Conservation (phyloP, 2,797 vertebrate species). For the Rachycentron canadum region DNA sequence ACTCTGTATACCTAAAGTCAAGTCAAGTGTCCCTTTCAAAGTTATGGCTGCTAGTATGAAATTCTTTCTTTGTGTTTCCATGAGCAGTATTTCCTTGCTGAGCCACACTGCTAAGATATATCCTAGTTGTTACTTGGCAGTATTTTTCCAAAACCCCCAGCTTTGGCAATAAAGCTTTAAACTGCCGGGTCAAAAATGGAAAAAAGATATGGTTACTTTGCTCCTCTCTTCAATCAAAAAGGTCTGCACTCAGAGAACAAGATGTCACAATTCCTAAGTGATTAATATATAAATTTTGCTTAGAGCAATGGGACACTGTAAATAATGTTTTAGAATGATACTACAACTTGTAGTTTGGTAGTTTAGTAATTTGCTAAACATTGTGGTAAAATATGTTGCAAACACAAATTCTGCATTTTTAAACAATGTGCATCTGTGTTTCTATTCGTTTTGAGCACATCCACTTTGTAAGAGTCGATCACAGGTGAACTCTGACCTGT, state of each 20-base stretch:
- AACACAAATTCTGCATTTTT: not conserved
- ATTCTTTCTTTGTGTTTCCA: constrained; percentile 4
- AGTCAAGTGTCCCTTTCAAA: not conserved
- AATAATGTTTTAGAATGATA: not conserved
- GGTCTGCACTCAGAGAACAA: not conserved
- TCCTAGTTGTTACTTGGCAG: not conserved
- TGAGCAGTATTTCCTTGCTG: constrained; percentile 2
- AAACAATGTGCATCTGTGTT: not conserved
- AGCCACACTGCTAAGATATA: not conserved
- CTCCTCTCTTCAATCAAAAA: not conserved
- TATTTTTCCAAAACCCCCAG: not conserved
- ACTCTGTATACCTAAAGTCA: not conserved
- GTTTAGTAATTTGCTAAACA: not conserved
- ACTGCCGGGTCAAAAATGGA: not conserved
- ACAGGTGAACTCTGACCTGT: not conserved
- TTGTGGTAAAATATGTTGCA: not conserved
- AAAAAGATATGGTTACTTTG: constrained; percentile 18
- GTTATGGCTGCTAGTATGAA: not conserved
- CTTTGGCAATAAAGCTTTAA: constrained; percentile 1
- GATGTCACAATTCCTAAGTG: not conserved
- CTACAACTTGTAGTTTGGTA: not conserved
- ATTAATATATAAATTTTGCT: constrained; percentile 13
- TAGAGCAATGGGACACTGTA: not conserved
- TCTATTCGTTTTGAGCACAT: not conserved
- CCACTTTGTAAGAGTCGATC: not conserved